These are phyloP conservation scores for Doris montereyensis DNA, from an alignment of 2,888 invertebrate species.

Conservation along the genomic window DNA sequence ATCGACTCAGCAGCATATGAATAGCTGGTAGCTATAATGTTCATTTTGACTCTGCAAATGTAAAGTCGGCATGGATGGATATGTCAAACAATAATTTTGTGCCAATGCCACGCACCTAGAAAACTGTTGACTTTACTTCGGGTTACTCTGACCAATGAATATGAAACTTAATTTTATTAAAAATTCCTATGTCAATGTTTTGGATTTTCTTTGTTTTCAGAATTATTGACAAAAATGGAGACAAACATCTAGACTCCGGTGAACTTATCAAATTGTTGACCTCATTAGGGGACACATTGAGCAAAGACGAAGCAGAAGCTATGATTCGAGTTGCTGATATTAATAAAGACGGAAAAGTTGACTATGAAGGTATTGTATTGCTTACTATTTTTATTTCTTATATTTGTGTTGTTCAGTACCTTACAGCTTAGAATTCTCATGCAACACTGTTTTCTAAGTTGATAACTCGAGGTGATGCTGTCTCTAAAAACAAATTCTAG, in stretches of 20 bases:
- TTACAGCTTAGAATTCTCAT: too few species aligned
- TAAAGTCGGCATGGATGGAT: too few species aligned
- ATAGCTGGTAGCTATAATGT: neutral
- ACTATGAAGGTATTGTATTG: conserved; percentile 40
- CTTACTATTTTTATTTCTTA: too few species aligned
- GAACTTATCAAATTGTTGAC: conserved; percentile 44
- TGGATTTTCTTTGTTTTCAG: conserved; percentile 18
- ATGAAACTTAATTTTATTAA: too few species aligned
- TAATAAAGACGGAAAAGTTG: conserved; percentile 37
- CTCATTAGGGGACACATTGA: conserved; percentile 43
- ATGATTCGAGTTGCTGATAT: conserved; percentile 39
- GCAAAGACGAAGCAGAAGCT: conserved; percentile 42
- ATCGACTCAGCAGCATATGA: too few species aligned
- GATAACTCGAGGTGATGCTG: too few species aligned
- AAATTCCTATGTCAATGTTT: neutral
- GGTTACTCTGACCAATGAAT: too few species aligned
- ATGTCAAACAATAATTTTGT: too few species aligned
- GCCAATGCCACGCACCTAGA: neutral
- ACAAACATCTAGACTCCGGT: conserved; percentile 42
- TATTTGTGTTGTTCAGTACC: too few species aligned
- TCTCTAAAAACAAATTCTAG: too few species aligned
- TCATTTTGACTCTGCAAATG: neutral
- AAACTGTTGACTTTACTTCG: too few species aligned
- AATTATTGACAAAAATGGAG: conserved; percentile 47
- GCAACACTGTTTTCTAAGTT: too few species aligned